Conservation (phyloP, 2,888 invertebrate species). For the Melinopterus prodromus region DNA sequence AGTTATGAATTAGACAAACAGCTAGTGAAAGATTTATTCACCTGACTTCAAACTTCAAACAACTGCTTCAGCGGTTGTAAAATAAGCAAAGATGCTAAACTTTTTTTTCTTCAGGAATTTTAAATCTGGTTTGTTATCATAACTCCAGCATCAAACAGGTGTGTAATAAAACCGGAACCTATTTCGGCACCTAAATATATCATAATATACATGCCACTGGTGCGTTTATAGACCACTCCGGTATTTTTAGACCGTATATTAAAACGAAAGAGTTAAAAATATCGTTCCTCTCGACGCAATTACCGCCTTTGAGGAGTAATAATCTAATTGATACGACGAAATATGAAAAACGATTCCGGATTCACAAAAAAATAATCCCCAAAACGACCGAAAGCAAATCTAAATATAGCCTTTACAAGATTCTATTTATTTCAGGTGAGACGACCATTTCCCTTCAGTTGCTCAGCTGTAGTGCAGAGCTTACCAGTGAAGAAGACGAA, state of each 20-base stretch:
- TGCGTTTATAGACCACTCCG: not conserved
- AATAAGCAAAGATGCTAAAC: too few species aligned
- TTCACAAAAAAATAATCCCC: not conserved
- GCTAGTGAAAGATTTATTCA: too few species aligned
- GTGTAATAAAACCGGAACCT: not conserved
- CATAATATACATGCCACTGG: not conserved
- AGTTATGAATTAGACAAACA: too few species aligned
- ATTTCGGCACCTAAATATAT: not conserved
- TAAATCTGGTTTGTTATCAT: not conserved
- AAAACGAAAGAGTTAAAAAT: too few species aligned
- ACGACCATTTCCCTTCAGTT: not conserved
- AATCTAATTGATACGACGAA: too few species aligned
- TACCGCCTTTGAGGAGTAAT: too few species aligned
- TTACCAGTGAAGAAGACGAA: too few species aligned
- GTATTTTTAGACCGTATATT: too few species aligned
- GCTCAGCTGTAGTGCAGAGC: not conserved
- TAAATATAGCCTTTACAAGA: not conserved
- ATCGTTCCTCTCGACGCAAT: too few species aligned
- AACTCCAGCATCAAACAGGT: not conserved
- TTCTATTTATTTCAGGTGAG: not conserved
- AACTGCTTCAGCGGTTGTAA: too few species aligned
- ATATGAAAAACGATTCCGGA: not conserved
- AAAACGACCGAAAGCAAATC: not conserved
- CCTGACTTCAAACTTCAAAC: too few species aligned
- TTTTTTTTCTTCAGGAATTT: not conserved